A percentile compares a stretch with the other conserved stretches of the same genome.
Evolutionary conservation across 2,113 vertebrate genomes (phyloP).

Genomic region (Tyto alba): DNA sequence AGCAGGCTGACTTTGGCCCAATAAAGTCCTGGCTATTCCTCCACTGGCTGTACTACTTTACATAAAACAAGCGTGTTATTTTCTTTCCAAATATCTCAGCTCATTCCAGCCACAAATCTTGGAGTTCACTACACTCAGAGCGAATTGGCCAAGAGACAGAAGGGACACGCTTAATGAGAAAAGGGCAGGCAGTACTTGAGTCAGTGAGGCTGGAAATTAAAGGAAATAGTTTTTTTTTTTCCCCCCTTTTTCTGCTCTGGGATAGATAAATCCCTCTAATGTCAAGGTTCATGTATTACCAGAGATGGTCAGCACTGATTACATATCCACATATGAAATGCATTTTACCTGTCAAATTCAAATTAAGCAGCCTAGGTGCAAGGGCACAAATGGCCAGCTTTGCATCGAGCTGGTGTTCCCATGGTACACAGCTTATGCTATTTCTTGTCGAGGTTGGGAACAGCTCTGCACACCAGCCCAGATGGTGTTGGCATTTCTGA

Average conservation of each 20-base stretch:
- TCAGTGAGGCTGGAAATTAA: neutral
- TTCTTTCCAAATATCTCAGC: neutral
- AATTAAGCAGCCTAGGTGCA: neutral
- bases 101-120: neutral
- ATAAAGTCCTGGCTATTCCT: neutral
- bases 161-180: neutral
- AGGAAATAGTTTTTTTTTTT: neutral
- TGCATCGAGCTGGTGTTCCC: neutral
- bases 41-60: neutral
- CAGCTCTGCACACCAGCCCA: neutral
- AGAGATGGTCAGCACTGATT: neutral
- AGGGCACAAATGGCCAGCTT: neutral
- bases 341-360: neutral
- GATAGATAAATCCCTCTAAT: neutral
- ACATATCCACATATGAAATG: neutral
- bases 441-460: neutral
- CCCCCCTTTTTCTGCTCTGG: neutral
- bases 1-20: neutral
- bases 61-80: neutral
- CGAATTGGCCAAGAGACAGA: neutral
- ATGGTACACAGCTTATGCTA: neutral
- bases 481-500: neutral
- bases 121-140: neutral
- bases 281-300: neutral
- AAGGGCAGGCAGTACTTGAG: neutral